Conservation (phyloP, 2,113 vertebrate species). For the Rhinopomastus cyanomelas region DNA sequence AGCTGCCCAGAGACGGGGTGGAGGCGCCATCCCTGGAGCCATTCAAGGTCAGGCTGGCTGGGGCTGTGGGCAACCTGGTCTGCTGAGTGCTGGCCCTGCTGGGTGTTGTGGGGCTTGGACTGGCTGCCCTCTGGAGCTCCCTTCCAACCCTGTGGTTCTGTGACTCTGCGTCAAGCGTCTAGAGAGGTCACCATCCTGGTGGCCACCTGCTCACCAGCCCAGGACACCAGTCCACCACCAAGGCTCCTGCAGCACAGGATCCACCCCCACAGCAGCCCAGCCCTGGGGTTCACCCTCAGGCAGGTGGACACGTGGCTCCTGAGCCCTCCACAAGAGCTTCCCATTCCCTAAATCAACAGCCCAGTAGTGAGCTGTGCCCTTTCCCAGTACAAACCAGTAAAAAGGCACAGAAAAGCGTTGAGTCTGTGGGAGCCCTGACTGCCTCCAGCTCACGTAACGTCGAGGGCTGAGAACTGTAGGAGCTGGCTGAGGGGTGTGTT, state of each 20-base stretch:
- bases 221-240: rapidly evolving
- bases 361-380: background rate
- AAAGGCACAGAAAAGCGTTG: background rate
- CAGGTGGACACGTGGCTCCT: background rate
- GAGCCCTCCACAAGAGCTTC: background rate
- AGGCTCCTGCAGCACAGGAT: background rate
- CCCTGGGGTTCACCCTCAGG: background rate
- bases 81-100: no score
- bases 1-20: no score
- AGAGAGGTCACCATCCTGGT: background rate
- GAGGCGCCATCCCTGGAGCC: no score
- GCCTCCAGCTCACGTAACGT: background rate
- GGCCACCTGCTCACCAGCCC: rapidly evolving
- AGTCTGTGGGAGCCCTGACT: rapidly evolving
- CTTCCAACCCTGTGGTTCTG: background rate
- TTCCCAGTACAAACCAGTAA: background rate
- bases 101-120: no score
- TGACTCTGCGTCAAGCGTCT: background rate
- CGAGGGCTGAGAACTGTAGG: background rate
- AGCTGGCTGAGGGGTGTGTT: background rate
- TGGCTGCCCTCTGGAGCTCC: background rate
- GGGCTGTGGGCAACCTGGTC: no score
- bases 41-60: no score
- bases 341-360: background rate
- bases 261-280: background rate